Evolutionary conservation across 2,797 vertebrate species (phyloP).

Genomic region (Acrossocheilus fasciatus): DNA sequence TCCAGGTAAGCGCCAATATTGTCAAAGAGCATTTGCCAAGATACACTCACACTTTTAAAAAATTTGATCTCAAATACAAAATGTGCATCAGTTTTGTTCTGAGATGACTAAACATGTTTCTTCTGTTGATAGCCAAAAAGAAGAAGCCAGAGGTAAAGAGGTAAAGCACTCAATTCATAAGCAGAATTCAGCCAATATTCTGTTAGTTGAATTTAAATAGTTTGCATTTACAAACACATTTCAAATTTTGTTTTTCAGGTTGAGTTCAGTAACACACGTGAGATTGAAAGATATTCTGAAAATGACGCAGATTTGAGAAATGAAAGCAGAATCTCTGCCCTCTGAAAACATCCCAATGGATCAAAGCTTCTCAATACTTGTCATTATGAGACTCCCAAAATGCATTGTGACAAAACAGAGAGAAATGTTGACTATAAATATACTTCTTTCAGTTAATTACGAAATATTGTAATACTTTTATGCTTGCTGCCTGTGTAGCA

Average conservation of each 20-base stretch:
- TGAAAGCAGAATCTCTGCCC: neutral
- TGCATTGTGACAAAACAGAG: neutral
- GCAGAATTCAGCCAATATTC: neutral
- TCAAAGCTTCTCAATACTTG: neutral
- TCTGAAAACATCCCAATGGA: neutral
- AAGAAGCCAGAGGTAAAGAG: neutral
- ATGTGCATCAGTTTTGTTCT: neutral
- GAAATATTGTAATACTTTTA: neutral
- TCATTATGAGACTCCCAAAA: neutral
- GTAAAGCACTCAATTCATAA: conserved; percentile 1
- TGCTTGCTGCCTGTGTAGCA: neutral
- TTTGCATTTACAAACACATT: neutral
- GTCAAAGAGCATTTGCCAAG: neutral
- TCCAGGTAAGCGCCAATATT: conserved; percentile 52
- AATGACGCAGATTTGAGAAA: neutral
- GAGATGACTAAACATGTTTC: neutral
- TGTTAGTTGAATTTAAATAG: neutral
- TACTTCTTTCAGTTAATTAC: neutral
- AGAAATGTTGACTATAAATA: neutral
- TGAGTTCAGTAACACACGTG: neutral
- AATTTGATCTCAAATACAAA: neutral
- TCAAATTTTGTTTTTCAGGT: neutral
- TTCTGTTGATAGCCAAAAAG: neutral
- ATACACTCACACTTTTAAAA: neutral
- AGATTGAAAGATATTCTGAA: neutral